Evolutionary conservation across 2,797 vertebrate genomes (phyloP).

Genomic region (Peromyscus nudipes): DNA sequence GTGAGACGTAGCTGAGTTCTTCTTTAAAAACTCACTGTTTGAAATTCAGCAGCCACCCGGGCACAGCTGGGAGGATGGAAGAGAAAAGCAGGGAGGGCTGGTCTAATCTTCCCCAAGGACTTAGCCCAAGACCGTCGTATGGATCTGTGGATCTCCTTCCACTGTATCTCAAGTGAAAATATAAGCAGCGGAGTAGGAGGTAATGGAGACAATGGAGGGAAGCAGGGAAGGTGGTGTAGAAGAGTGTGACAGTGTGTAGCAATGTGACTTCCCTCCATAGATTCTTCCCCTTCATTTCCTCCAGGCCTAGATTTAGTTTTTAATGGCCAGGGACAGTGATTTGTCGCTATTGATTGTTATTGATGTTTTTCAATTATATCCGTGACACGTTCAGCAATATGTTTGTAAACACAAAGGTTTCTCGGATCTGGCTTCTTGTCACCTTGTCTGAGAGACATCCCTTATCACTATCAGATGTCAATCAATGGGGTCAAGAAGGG

Average conservation of each 20-base stretch:
- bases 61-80: background rate
- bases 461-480: constrained; percentile 33
- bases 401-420: constrained; percentile 84
- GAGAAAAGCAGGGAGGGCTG: constrained; percentile 1
- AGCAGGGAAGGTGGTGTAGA: background rate
- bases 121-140: background rate
- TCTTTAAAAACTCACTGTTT: background rate
- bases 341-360: constrained; percentile 83
- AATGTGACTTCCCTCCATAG: constrained; percentile 75
- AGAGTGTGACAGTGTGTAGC: constrained; percentile 32
- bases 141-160: constrained; percentile 38
- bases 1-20: constrained; percentile 9
- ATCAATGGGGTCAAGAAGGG: background rate
- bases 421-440: constrained; percentile 9
- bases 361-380: constrained; percentile 84
- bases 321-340: constrained; percentile 72
- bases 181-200: background rate
- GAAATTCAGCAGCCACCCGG: constrained; percentile 28
- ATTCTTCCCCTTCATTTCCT: constrained; percentile 73
- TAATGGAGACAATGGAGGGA: background rate
- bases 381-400: constrained; percentile 82
- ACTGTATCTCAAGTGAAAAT: background rate
- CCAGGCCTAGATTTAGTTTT: constrained; percentile 50
- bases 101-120: background rate
- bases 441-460: background rate